phyloP scores from a whole-genome alignment of 1,140 invertebrate genomes.

The Matsumurasca onukii region DNA sequence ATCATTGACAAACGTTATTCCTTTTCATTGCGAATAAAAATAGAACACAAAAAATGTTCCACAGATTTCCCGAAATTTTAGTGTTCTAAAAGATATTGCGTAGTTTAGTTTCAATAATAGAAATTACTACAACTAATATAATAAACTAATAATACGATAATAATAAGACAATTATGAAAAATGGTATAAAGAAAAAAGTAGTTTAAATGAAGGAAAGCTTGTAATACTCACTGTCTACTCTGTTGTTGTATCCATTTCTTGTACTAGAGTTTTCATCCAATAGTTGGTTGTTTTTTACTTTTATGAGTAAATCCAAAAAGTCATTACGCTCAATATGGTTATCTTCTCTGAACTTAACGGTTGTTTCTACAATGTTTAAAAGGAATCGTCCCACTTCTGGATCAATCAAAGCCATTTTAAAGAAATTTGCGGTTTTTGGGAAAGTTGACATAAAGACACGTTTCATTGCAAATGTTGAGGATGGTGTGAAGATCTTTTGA shows the following conservation, averaged over 20 bases:
- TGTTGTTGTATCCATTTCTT: background rate
- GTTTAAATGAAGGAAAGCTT: no score
- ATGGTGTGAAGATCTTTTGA: conserved; percentile 21
- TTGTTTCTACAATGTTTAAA: conserved; percentile 53
- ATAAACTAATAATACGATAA: no score
- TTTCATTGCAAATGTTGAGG: background rate
- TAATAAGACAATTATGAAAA: no score
- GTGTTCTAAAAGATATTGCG: no score
- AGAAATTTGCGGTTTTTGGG: background rate
- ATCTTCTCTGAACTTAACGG: conserved; percentile 53
- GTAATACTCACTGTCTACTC: background rate
- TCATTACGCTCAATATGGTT: conserved; percentile 54
- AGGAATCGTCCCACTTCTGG: conserved; percentile 48
- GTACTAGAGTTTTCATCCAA: background rate
- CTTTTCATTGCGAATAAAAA: no score
- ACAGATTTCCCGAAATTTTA: no score
- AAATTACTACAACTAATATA: no score
- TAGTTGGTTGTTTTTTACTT: conserved; percentile 48
- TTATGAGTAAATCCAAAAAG: conserved; percentile 56
- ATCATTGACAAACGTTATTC: no score
- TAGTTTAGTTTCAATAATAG: no score
- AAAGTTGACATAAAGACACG: conserved; percentile 21
- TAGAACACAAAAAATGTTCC: no score
- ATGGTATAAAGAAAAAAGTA: no score
- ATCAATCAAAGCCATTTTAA: conserved; percentile 14